Base-by-base conservation (phyloP, 2,888 invertebrate species). In the Suillia variegata region DNA sequence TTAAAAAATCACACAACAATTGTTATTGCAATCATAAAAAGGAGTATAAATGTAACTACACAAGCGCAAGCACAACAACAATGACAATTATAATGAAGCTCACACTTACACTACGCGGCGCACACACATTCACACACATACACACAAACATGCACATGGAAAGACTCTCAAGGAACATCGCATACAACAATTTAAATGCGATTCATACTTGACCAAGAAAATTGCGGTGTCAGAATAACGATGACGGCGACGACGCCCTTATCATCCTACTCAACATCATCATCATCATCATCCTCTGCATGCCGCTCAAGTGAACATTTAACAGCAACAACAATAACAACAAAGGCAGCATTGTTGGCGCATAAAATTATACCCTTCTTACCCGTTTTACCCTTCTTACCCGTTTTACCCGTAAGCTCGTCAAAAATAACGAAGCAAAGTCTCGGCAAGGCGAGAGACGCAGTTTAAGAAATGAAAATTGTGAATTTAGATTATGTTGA, bases 201-300 rank as follows among this genome's bases (percentile, higher is more conserved):
- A 8, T n/a, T 45, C 45, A 47, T 21, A 49, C 61, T 61, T 61
- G 61, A 61, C 58, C 58, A 55, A 52, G 58, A 61, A 61, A 34
- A 55, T 53, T 47, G 58, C 55, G 48, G 47, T 58, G 52, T 61
- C 57, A 61, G 52, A 52, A 57, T 53, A 51, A 20, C 45, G 52
- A 47, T 15, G 47, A 10, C 1, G 13, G 26, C 20, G 17, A 33
- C 12, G 20, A 33, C 12, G 8, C 15, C 6, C 38, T 38, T n/a
- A 10, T 38, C 38, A 38, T 38, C n/a, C 38, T 38, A 8, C 12
- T 38, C 38, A 38, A 13, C 4, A n/a, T 38, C 38, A 38, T 38
- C 38, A n/a, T 38, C 6, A 38, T 38, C 38, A n/a, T 38, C 38
- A n/a, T 38, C 12, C 6, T 38, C 38, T n/a, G 10, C 4, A n/a